A percentile compares a stretch with the other conserved stretches of the same genome.
Conservation (phyloP, 2,113 vertebrate species). For the Heteronetta atricapilla region DNA sequence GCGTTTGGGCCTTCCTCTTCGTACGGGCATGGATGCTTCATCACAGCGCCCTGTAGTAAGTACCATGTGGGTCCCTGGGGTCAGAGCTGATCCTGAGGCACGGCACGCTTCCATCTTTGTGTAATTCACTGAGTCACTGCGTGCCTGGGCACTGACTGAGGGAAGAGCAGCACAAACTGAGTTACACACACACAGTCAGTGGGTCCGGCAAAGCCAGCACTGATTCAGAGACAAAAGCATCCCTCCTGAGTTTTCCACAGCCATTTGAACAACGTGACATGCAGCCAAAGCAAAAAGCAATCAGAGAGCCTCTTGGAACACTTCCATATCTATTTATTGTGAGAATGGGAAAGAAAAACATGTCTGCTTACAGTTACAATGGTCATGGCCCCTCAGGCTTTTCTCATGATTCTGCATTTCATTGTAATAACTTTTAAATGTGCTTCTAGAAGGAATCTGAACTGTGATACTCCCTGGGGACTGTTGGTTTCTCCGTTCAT, state of each 20-base stretch:
- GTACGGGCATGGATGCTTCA: not conserved
- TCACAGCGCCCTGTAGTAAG: not conserved
- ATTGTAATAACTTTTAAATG: constrained; percentile 25
- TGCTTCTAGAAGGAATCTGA: constrained; percentile 23
- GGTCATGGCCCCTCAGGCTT: constrained; percentile 8
- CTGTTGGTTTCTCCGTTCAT: not conserved
- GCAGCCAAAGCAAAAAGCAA: not conserved
- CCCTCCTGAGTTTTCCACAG: constrained; percentile 5
- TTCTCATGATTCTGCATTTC: constrained; percentile 18
- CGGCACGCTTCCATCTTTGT: not conserved
- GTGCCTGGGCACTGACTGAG: not conserved
- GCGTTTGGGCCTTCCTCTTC: not conserved
- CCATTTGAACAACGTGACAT: not conserved
- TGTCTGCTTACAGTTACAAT: not conserved
- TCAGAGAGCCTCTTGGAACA: not conserved
- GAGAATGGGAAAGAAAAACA: constrained; percentile 18
- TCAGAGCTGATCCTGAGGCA: not conserved
- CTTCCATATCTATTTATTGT: constrained; percentile 35
- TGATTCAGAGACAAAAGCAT: not conserved
- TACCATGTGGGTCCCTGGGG: not conserved
- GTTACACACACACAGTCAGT: fast-evolving
- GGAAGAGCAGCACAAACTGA: not conserved
- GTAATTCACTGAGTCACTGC: not conserved
- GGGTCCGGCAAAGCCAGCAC: not conserved
- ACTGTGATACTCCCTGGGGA: not conserved